Conservation (phyloP, 2,888 invertebrate species). For the Pristionchus maxplancki region DNA sequence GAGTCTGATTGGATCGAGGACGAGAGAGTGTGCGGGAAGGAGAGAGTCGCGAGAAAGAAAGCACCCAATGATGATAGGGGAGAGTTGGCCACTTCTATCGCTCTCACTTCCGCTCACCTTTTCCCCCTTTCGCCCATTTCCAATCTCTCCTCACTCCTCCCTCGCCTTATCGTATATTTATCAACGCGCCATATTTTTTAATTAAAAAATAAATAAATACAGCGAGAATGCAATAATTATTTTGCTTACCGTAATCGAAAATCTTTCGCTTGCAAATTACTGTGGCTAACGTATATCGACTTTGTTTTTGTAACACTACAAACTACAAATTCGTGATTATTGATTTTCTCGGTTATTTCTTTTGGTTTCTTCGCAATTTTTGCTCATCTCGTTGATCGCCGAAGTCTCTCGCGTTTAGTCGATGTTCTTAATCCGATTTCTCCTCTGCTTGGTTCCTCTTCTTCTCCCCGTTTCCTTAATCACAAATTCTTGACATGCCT, state of each 20-base stretch:
- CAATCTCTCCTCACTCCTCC: constrained; percentile 1
- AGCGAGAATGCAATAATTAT: too few relatives aligned
- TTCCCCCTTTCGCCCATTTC: neutral
- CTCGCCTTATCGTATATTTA: constrained; percentile 18
- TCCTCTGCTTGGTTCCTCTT: neutral
- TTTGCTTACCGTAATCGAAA: neutral
- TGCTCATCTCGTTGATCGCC: constrained; percentile 4
- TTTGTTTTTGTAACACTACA: neutral
- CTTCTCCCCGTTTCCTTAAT: constrained; percentile 15
- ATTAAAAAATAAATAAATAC: constrained; percentile 12
- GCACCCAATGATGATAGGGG: constrained; percentile 23
- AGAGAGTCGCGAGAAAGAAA: constrained; percentile 4
- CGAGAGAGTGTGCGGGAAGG: neutral
- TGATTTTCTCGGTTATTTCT: neutral
- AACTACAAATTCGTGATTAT: neutral
- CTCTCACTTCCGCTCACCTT: constrained; percentile 43
- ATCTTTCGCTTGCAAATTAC: neutral
- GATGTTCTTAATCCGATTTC: constrained; percentile 40
- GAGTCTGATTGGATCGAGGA: constrained; percentile 9
- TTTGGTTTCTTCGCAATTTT: neutral
- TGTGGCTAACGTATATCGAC: neutral
- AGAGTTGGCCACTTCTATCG: constrained; percentile 21
- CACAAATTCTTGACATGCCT: constrained; percentile 26
- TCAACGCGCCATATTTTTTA: neutral
- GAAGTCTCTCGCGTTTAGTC: constrained; percentile 44